A percentile compares a stretch with the other conserved stretches of the same genome.
These are phyloP conservation scores for Tenthredo livida DNA, from an alignment of 2,888 invertebrate genomes.

Conservation along the genomic window DNA sequence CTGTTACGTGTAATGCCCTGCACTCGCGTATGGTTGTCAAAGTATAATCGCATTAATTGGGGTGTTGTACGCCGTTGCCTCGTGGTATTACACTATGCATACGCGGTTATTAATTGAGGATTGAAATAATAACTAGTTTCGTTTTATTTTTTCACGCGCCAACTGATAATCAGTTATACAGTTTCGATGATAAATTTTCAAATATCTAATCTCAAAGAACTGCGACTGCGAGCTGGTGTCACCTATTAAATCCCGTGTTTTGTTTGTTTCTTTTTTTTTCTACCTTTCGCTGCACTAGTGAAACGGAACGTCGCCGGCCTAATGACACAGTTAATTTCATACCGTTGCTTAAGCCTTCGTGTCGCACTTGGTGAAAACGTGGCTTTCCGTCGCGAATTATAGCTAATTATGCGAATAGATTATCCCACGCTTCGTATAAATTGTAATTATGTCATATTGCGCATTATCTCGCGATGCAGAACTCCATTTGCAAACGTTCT, in stretches of 20 bases:
- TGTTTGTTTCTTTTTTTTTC: not conserved
- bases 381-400: not conserved
- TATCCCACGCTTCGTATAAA: not conserved
- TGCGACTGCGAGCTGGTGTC: not conserved
- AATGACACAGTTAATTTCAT: slow-evolving; percentile 7
- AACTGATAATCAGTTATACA: not conserved
- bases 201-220: not conserved
- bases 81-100: not conserved
- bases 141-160: too few species aligned
- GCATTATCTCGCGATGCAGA: not conserved
- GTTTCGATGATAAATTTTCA: not conserved
- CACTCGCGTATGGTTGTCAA: not conserved
- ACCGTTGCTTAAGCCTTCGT: not conserved
- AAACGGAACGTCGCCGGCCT: not conserved
- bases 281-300: not conserved
- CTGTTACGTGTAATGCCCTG: not conserved
- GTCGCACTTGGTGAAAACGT: slow-evolving; percentile 20
- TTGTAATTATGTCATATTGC: not conserved
- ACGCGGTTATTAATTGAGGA: not conserved
- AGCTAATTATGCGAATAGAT: not conserved
- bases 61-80: not conserved
- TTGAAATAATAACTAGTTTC: not conserved
- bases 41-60: not conserved
- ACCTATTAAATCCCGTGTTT: not conserved
- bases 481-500: not conserved